Base-by-base conservation (phyloP, 2,113 vertebrate species). In the Lucifuga dentata region DNA sequence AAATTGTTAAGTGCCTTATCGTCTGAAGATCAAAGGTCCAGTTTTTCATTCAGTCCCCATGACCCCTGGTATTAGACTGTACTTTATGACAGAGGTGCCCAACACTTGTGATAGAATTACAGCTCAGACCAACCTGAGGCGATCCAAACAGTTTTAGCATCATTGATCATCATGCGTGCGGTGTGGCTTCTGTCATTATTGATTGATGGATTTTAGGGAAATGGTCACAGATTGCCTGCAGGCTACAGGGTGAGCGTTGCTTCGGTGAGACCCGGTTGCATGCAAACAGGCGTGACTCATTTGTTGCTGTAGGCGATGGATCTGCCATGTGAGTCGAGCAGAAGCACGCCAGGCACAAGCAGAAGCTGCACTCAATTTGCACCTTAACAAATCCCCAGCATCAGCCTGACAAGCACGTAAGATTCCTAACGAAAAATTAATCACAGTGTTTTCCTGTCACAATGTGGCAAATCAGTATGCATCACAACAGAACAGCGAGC, bases 281-380 rank as follows among this genome's bases (percentile, higher is more conserved):
- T 57, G 68, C 78, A 62, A 68, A 74, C 51, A 73, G 61, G 68
- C 57, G 48, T 86, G 86, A 88, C 78, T 87, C 86, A 88, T 86
- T 81, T 72, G 61, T 67, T 60, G 83, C 85, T 80, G 23, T 11
- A 2, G 81, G 86, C 57, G 5, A 21, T 56, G 29, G 62, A 81
- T 83, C 80, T 76, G 63, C 67, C 75, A 49, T 55, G 61, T 12
- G 61, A 76, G 65, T 52, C 44, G 70, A 68, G 71, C 67, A 61
- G 61, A 43, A 39, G 81, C 57, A 71, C 73, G 81, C 77, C 33
- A 39, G 38, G 61, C 60, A 74, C 20, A 10, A 49, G 59, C 53
- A 78, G 53, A 53, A 33, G 63, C 67, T 66, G 51, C 16, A 55
- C 29, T 76, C 65, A 41, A 45, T 60, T 35, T 17, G 44, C 2